Percentiles rank a stretch among this genome's conserved stretches.
Evolutionary conservation across 2,797 vertebrate genomes (phyloP).

Genomic region (Myotis daubentonii): DNA sequence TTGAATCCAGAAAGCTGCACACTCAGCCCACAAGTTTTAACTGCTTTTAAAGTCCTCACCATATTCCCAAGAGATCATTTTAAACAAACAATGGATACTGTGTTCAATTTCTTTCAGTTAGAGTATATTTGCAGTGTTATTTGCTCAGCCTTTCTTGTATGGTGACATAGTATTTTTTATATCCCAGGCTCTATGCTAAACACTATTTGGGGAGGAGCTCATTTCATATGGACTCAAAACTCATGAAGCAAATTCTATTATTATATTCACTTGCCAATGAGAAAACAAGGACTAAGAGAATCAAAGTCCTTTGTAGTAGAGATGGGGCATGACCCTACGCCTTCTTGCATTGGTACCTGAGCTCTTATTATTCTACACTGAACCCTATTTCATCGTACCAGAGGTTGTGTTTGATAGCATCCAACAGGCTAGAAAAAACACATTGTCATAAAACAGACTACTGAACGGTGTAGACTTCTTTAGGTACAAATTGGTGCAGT

Average conservation of each 20-base stretch:
- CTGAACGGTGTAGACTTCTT: not conserved
- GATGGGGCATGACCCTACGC: not conserved
- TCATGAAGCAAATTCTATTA: not conserved
- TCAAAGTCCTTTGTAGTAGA: not conserved
- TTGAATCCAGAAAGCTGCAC: not conserved
- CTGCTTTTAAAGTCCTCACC: not conserved
- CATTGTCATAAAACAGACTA: not conserved
- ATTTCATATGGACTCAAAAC: not conserved
- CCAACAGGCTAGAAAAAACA: not conserved
- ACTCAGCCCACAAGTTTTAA: not conserved
- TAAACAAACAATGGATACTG: not conserved
- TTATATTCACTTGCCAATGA: not conserved
- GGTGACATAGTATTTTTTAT: not conserved
- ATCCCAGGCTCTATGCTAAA: not conserved
- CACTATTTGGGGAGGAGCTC: not conserved
- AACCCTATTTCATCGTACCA: not conserved
- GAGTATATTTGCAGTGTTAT: not conserved
- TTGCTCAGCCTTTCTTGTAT: not conserved
- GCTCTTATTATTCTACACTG: not conserved
- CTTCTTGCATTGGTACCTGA: not conserved
- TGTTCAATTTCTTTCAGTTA: not conserved
- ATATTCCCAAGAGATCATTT: not conserved
- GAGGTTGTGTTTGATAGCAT: not conserved
- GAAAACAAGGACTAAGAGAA: not conserved
- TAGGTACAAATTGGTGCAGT: not conserved